Conservation (phyloP, 2,113 vertebrate species). For the Stictonetta naevosa region DNA sequence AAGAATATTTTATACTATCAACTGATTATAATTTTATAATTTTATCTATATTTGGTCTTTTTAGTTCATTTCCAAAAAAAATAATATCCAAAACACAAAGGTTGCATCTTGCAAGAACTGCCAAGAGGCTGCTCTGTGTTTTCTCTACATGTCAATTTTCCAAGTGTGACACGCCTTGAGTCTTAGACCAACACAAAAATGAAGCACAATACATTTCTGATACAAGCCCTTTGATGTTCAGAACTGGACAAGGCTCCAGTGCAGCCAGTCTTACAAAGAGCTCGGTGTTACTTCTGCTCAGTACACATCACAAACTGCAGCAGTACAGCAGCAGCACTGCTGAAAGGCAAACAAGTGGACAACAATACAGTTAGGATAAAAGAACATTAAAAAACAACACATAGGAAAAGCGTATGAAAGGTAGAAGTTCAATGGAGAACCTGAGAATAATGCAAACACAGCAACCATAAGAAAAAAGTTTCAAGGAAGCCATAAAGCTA, state of each 20-base stretch:
- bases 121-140: neutral
- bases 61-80: neutral
- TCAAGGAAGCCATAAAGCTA: neutral
- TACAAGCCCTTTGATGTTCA: neutral
- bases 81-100: neutral
- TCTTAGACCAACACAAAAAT: neutral
- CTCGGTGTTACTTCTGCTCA: neutral
- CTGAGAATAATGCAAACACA: neutral
- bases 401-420: neutral
- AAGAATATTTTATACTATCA: neutral
- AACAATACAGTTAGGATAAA: neutral
- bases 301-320: neutral
- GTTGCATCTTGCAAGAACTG: neutral
- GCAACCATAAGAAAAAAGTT: neutral
- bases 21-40: neutral
- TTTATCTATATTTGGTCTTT: neutral
- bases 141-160: neutral
- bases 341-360: neutral
- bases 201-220: neutral
- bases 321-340: neutral
- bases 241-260: neutral
- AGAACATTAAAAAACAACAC: neutral
- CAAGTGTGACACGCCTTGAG: neutral
- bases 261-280: neutral
- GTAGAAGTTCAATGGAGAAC: neutral